Evolutionary conservation across 2,797 vertebrate genomes (phyloP), one percentile per base, ranked within the genome.

Genomic region (Mergus octosetaceus): DNA sequence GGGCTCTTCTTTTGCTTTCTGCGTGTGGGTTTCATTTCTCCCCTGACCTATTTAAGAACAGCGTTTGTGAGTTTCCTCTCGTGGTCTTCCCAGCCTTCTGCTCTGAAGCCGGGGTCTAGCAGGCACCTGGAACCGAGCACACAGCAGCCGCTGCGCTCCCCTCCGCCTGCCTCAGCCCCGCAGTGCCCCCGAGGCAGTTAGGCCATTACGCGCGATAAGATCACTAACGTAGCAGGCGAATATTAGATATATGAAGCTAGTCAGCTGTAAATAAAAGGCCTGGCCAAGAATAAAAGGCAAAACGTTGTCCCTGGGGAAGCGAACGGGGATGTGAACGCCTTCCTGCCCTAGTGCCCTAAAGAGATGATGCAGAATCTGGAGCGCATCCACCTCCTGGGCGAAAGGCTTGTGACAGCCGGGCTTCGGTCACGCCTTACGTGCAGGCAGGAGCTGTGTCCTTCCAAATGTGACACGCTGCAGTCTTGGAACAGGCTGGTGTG

Each of bases 261-360:
- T 85, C 90, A 74, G 61, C 91, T 94, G 93, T 92, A 90, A 96
- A 66, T 96, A 95, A 96, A 94, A 85, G 61, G 90, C 57, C 90
- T 94, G 86, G 71, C 81, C 82, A 92, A 93, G 91, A 95, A 96
- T 95, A 87, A 94, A 94, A 95, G 81, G 81, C 88, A 94, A 94
- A 96, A 92, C 0, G 9, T 90, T 87, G 90, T 92, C 86, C 86
- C 65, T 34, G 83, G 73, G 89, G 91, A 96, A 77, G 88, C 71
- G 57, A 89, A 56, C 38, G 56, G 72, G 81, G 65, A 72, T 83
- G 45, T 66, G 68, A 82, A 82, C 89, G 90, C 57, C 85, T 87
- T 87, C 83, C 65, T 96, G 68, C 56, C 85, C 62, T 39, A 32
- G 66, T 86, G 91, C 70, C 85, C 70, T 86, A 4, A 72, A 88